A percentile compares a stretch with the other conserved stretches of the same genome.
Conservation (phyloP, 1,140 invertebrate species). For the Drusus annulatus region DNA sequence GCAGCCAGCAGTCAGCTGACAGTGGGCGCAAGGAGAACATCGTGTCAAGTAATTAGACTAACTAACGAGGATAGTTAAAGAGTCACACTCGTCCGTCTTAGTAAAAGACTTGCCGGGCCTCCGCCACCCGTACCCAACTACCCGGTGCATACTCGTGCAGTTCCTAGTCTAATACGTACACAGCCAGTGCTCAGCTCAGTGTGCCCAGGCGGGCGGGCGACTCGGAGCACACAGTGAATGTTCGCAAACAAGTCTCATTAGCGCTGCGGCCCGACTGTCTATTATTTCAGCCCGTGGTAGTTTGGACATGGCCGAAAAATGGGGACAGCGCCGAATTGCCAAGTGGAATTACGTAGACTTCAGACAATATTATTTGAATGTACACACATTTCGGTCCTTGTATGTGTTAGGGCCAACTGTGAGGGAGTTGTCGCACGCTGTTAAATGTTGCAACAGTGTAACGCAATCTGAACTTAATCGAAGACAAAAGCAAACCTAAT, state of each 20-base stretch:
- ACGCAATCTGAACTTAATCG: no score
- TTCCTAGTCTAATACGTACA: not conserved
- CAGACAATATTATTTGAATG: not conserved
- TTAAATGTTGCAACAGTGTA: no score
- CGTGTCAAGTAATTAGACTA: conserved; percentile 22
- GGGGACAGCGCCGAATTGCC: not conserved
- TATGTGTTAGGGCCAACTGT: no score
- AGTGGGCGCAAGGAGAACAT: no score
- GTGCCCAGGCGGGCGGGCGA: not conserved
- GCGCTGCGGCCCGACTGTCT: conserved; percentile 24
- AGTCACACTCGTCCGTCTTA: conserved; percentile 27
- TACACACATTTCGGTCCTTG: no score
- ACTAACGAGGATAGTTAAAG: conserved; percentile 46
- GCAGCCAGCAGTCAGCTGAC: no score
- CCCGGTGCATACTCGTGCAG: no score
- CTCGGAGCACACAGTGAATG: conserved; percentile 34
- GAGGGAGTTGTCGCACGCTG: no score
- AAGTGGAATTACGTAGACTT: not conserved
- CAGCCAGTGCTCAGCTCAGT: no score
- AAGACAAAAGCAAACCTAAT: no score
- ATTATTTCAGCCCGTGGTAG: conserved; percentile 16
- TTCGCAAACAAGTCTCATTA: conserved; percentile 51
- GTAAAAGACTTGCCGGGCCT: not conserved
- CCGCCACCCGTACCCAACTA: no score
- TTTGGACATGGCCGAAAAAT: conserved; percentile 5